Evolutionary conservation across 2,113 vertebrate genomes (phyloP), one percentile per base, ranked within the genome.

Genomic region (Tiliqua scincoides): DNA sequence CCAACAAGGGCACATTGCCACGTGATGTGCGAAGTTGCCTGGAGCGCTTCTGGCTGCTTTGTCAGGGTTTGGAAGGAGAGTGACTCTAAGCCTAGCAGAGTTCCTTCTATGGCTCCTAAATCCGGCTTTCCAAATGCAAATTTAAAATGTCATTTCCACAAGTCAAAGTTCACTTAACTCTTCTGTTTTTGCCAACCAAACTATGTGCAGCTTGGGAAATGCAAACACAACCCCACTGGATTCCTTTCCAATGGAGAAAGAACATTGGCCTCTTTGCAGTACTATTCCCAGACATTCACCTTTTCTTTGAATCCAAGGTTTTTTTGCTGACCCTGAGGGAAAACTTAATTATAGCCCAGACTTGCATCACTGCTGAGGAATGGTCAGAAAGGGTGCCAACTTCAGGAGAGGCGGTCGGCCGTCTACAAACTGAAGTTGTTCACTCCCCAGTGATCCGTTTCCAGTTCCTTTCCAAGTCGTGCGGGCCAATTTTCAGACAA

Each of bases 381-480:
- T 91, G 92, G 40, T 0, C 71, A 85, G 92, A 90, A 88, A 1
- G 0, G 0, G 75, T 89, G 94, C 91, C 95, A 93, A 15, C 43
- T 68, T 88, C 86, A 59, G 27, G 20, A 79, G 89, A 94, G 90
- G 91, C 91, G 74, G 83, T 25, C 18, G 23, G 91, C 74, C 30
- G 88, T 91, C 94, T 93, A 75, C 43, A 40, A 92, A 68, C 2
- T 86, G 85, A 93, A 93, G 85, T 85, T 52, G 25, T 92, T 96
- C 93, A 88, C 91, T 93, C 89, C 88, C 86, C 68, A 75, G 71
- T 93, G 90, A 94, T 94, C 91, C 95, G 95, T 93, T 96, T 95
- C 91, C 86, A 93, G 92, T 95, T 92, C 95, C 88, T 93, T 76
- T 35, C 52, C 82, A 80, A 75, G 74, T 37, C 30, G 6, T 25